phyloP scores from a whole-genome alignment of 1,140 invertebrate species.

The Conus ventricosus region DNA sequence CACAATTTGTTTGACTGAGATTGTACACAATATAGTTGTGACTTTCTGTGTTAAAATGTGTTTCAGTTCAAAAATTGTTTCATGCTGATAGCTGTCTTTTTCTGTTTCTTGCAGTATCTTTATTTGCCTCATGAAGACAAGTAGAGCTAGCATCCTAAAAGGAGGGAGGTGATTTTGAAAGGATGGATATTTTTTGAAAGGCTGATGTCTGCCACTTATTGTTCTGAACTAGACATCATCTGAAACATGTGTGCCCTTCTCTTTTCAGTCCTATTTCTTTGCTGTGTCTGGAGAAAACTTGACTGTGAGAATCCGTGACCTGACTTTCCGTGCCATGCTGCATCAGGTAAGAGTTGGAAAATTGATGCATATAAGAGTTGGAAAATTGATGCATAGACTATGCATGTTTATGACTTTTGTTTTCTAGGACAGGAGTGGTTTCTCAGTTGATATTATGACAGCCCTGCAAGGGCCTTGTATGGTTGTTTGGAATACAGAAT shows the following conservation, averaged over 20 bases:
- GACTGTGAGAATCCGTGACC: slow-evolving; percentile 74
- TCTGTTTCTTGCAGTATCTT: too few relatives aligned
- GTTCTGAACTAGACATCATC: too few relatives aligned
- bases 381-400: neutral
- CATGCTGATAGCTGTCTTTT: too few relatives aligned
- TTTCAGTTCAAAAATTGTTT: too few relatives aligned
- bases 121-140: too few relatives aligned
- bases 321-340: slow-evolving; percentile 76
- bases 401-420: neutral
- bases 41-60: too few relatives aligned
- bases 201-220: too few relatives aligned
- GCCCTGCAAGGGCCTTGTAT: neutral
- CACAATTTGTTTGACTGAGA: too few relatives aligned
- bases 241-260: neutral
- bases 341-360: slow-evolving; percentile 63
- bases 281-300: slow-evolving; percentile 79
- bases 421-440: neutral
- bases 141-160: too few relatives aligned
- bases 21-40: too few relatives aligned
- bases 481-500: neutral
- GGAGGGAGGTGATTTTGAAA: too few relatives aligned
- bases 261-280: slow-evolving; percentile 78
- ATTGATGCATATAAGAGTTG: slow-evolving; percentile 23
- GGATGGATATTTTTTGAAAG: too few relatives aligned
- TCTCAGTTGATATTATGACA: neutral